These are phyloP conservation scores for Thera britannica DNA, from an alignment of 2,888 invertebrate genomes.

Conservation along the genomic window DNA sequence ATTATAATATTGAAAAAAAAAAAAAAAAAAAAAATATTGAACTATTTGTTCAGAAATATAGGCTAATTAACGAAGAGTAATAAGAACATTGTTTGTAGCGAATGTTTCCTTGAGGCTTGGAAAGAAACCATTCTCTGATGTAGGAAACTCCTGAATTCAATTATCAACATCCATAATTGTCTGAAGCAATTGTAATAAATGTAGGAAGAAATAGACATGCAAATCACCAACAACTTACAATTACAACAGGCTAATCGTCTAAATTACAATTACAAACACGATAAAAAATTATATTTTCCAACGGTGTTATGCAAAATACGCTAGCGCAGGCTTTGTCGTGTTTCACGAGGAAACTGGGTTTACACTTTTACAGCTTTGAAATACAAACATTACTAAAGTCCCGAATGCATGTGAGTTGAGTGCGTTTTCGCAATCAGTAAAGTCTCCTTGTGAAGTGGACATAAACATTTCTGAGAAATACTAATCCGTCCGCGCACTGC, in stretches of 20 bases:
- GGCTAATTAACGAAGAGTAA: conserved; percentile 47
- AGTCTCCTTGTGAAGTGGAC: conserved; percentile 68
- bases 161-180: conserved; percentile 39
- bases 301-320: conserved; percentile 25
- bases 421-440: conserved; percentile 71
- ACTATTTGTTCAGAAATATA: conserved; percentile 51
- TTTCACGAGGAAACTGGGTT: conserved; percentile 72
- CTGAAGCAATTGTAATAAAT: conserved; percentile 38
- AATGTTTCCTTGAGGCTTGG: conserved; percentile 25
- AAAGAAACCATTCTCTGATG: conserved; percentile 24
- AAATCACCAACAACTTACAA: conserved; percentile 38
- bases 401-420: conserved; percentile 62
- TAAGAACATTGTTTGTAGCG: conserved; percentile 41
- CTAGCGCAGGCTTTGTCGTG: conserved; percentile 24
- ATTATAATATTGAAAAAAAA: too few species aligned
- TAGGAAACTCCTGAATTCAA: conserved; percentile 48
- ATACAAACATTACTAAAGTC: conserved; percentile 78
- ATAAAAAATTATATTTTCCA: conserved; percentile 28
- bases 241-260: conserved; percentile 37
- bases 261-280: conserved; percentile 35
- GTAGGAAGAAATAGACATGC: conserved; percentile 42
- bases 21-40: too few species aligned
- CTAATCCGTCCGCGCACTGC: conserved; percentile 54
- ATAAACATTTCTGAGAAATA: conserved; percentile 71
- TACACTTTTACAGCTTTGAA: conserved; percentile 72